These are phyloP conservation scores for Anguilla rostrata DNA, from an alignment of 2,113 vertebrate species.

Conservation along the genomic window DNA sequence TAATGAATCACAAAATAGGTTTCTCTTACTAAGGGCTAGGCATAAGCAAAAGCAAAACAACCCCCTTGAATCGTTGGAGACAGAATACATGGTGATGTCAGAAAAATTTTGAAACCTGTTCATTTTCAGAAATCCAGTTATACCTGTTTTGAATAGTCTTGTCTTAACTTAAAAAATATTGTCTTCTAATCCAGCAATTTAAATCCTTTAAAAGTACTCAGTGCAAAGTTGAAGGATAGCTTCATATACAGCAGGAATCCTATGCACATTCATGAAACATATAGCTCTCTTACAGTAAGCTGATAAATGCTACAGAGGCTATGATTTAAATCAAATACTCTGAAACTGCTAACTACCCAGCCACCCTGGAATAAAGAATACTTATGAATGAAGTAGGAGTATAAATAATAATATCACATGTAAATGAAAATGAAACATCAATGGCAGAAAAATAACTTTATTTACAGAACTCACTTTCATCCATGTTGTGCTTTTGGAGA, in stretches of 20 bases:
- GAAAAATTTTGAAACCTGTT: neutral
- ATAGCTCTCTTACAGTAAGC: neutral
- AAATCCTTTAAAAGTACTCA: neutral
- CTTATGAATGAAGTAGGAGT: neutral
- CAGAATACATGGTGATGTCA: neutral
- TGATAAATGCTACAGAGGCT: neutral
- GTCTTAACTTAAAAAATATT: neutral
- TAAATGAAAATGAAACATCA: neutral
- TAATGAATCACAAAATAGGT: neutral
- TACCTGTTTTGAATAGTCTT: neutral
- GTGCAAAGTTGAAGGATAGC: neutral
- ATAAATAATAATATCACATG: neutral
- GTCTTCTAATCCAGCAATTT: neutral
- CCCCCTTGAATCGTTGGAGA: neutral
- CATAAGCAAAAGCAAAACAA: neutral
- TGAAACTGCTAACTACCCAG: neutral
- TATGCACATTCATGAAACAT: neutral
- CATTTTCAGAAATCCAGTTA: neutral
- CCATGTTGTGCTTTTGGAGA: neutral
- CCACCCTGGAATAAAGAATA: neutral
- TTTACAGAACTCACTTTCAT: neutral
- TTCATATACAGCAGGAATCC: neutral
- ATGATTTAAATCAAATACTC: neutral
- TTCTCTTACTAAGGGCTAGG: neutral
- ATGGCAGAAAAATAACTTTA: neutral